Conservation (phyloP, 2,888 invertebrate genomes). For the Carcina quercana region DNA sequence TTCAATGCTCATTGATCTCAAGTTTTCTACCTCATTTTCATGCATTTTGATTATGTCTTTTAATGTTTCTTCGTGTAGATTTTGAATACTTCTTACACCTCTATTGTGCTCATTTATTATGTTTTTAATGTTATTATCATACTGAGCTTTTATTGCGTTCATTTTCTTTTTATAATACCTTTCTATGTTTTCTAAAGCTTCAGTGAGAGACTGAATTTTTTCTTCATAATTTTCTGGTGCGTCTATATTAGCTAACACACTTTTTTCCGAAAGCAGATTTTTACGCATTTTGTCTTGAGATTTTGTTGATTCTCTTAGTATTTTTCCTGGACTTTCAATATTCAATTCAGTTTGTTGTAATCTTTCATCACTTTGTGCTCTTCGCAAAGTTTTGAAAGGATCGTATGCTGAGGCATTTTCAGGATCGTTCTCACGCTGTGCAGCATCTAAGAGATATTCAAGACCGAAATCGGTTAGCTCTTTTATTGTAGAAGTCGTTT, state of each 20-base stretch:
- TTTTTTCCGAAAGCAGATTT: conserved; percentile 8
- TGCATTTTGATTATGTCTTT: conserved; percentile 60
- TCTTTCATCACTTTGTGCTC: conserved; percentile 33
- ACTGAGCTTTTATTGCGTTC: conserved; percentile 65
- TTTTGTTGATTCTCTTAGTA: too few relatives aligned
- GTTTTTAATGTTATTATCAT: conserved; percentile 67
- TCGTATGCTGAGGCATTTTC: conserved; percentile 20
- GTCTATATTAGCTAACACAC: conserved; percentile 11
- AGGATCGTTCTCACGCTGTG: conserved; percentile 29
- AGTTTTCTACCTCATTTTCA: conserved; percentile 67
- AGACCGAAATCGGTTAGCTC: conserved; percentile 30
- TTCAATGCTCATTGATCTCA: conserved; percentile 60
- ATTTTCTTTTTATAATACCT: conserved; percentile 54
- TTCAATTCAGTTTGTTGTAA: conserved; percentile 17
- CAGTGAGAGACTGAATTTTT: conserved; percentile 41
- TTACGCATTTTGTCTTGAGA: conserved; percentile 13
- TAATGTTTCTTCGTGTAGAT: conserved; percentile 66
- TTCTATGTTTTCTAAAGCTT: conserved; percentile 43
- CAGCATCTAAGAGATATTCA: conserved; percentile 39
- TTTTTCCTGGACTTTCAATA: too few relatives aligned
- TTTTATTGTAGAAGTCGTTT: conserved; percentile 7
- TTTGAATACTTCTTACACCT: conserved; percentile 71
- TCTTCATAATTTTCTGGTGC: conserved; percentile 37
- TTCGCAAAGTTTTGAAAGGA: conserved; percentile 21
- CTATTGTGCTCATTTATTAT: conserved; percentile 69